Conservation (phyloP, 2,888 invertebrate genomes). For the Homarus gammarus region DNA sequence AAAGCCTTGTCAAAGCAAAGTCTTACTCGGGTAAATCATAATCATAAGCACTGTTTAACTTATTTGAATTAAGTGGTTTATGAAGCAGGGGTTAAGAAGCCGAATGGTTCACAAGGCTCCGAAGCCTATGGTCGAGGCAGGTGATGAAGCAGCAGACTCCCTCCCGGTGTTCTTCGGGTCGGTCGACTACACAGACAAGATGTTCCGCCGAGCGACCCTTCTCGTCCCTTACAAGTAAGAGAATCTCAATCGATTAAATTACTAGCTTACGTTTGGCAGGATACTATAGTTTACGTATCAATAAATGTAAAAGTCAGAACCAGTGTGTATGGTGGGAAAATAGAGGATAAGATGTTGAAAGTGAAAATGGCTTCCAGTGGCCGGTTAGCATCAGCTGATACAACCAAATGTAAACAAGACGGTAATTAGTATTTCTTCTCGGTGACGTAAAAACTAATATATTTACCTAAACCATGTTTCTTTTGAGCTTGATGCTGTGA, state of each 20-base stretch:
- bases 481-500: too few relatives aligned
- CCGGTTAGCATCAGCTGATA: constrained; percentile 42
- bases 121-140: background rate
- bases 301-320: too few relatives aligned
- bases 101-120: background rate
- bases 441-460: too few relatives aligned
- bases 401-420: constrained; percentile 23
- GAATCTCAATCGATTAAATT: background rate
- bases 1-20: too few relatives aligned
- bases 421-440: too few relatives aligned
- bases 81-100: too few relatives aligned
- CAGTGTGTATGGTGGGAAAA: background rate
- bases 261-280: background rate
- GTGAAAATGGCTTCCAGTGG: constrained; percentile 30
- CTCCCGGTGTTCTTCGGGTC: background rate
- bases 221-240: constrained; percentile 57
- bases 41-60: too few relatives aligned
- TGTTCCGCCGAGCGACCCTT: constrained; percentile 58
- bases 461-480: too few relatives aligned
- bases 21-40: too few relatives aligned
- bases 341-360: background rate
- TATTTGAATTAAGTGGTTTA: too few relatives aligned
- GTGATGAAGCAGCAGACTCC: background rate
- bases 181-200: background rate
- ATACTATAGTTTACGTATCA: background rate